These are phyloP conservation scores for Lasioglossum lativentre DNA, from an alignment of 2,888 invertebrate genomes.

Conservation along the genomic window DNA sequence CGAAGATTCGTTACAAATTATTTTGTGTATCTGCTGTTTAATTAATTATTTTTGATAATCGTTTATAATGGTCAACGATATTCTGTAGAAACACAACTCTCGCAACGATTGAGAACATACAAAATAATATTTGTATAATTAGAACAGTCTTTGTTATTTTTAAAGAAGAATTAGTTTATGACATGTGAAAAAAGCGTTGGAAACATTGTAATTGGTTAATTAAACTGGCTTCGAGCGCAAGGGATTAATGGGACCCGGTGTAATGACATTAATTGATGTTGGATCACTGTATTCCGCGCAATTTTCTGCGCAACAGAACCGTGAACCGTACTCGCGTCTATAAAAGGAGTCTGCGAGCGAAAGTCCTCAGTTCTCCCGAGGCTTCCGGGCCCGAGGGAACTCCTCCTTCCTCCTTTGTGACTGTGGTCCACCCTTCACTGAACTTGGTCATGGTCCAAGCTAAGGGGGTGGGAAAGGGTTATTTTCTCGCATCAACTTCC, in stretches of 20 bases:
- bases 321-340: background rate
- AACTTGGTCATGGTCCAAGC: background rate
- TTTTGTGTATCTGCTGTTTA: background rate
- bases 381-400: conserved; percentile 7
- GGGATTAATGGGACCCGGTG: background rate
- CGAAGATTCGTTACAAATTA: background rate
- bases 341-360: background rate
- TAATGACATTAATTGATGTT: background rate
- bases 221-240: background rate
- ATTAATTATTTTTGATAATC: background rate
- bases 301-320: background rate
- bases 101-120: too few relatives aligned
- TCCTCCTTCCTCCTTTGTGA: background rate
- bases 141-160: too few relatives aligned
- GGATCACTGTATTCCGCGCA: background rate
- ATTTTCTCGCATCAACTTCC: background rate
- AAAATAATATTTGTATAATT: too few relatives aligned
- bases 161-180: too few relatives aligned
- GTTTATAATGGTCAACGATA: too few relatives aligned
- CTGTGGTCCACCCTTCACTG: background rate
- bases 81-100: too few relatives aligned
- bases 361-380: background rate
- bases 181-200: too few relatives aligned
- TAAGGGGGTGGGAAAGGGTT: background rate
- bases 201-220: background rate